Evolutionary conservation across 1,140 invertebrate species (phyloP).

Genomic region (Subanguina moxae): DNA sequence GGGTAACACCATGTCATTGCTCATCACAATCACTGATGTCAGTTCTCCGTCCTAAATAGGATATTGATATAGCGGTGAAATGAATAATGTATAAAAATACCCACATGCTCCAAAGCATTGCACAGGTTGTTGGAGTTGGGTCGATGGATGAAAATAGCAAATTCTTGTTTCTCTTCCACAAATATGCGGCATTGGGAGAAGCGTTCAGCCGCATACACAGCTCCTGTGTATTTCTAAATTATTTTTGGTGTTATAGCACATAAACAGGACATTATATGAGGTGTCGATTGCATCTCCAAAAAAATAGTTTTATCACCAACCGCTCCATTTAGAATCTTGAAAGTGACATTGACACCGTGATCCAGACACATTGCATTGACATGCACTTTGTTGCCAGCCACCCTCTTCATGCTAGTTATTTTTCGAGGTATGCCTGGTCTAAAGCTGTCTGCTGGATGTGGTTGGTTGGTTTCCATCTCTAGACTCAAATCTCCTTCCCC

Average conservation of each 20-base stretch:
- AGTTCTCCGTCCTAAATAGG: constrained; percentile 35
- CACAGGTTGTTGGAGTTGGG: constrained; percentile 39
- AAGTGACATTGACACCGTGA: constrained; percentile 41
- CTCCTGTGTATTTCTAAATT: constrained; percentile 43
- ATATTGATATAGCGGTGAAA: too few species aligned
- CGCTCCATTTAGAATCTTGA: constrained; percentile 15
- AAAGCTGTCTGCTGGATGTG: background rate
- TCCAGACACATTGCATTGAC: constrained; percentile 31
- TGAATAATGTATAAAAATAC: background rate
- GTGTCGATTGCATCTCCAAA: too few species aligned
- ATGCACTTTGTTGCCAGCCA: constrained; percentile 13
- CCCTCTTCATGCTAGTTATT: background rate
- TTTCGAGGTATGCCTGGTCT: background rate
- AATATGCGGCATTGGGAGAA: constrained; percentile 42
- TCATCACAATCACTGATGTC: constrained; percentile 43
- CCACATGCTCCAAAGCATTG: constrained; percentile 46
- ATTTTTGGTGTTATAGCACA: background rate
- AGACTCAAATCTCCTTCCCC: too few species aligned
- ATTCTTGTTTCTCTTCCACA: constrained; percentile 33
- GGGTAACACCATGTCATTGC: constrained; percentile 46
- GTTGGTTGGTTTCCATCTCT: background rate
- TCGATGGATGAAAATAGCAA: constrained; percentile 43
- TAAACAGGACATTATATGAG: too few species aligned
- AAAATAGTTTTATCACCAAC: constrained; percentile 17
- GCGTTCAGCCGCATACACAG: constrained; percentile 45